Base-by-base conservation (phyloP, 2,113 vertebrate species). In the Aptenodytes forsteri region DNA sequence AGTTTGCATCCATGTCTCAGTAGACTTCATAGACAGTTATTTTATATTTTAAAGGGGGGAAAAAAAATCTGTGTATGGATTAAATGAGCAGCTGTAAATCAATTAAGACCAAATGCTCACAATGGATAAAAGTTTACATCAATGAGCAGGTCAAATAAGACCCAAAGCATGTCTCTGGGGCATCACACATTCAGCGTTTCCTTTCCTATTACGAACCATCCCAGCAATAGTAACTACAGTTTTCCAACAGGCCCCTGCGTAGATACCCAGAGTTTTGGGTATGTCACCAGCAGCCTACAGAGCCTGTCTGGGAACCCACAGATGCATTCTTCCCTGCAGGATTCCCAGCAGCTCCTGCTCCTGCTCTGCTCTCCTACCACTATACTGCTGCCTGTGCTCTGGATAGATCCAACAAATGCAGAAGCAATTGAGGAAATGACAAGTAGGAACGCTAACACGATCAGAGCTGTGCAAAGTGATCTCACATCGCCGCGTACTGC, bases 401-500 rank as follows among this genome's bases (percentile, higher is more conserved):
- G 30, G 38, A 36, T 21, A 62, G 34, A 47, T 10, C 8, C 23
- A 34, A 65, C 34, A 69, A 40, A 50, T 3, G 20, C 56, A 79
- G 72, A 87, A 46, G 30, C 46, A 75, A 38, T 2, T 0, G 0
- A 79, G 40, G n/a, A 58, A 29, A 87, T 46, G 25, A 54, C 10
- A 52, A 62, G 16, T 3, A 80, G 44, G 61, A 69, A 10, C 38
- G 49, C 32, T 25, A 69, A 42, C 25, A 44, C 0, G 0, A 21
- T 32, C 21, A 22, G 61, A 87, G 38, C 10, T 40, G 16, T 52
- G 49, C 49, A 71, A 83, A 69, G 49, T 0, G 0, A 77, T 58
- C 84, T 59, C 55, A 38, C 46, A 46, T 29, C 3, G 3, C 21
- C 0, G 0, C 0, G 1, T 49, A 36, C 40, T 58, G 25, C 71